These are phyloP conservation scores for Acanthiza pusilla DNA, from an alignment of 2,797 vertebrate species.

Conservation along the genomic window DNA sequence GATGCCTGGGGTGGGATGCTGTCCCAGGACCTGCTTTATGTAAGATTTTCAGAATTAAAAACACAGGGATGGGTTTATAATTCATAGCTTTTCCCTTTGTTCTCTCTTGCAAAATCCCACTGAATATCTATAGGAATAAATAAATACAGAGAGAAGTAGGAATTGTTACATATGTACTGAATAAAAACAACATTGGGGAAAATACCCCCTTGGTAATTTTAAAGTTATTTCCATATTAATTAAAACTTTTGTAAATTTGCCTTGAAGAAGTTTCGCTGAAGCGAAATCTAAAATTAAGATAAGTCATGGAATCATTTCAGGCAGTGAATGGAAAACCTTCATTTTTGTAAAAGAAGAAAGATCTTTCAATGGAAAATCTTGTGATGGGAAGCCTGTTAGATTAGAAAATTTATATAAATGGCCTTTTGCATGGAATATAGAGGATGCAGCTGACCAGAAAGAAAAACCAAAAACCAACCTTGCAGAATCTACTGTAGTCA, in stretches of 20 bases:
- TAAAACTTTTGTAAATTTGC: neutral
- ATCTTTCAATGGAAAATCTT: neutral
- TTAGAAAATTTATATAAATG: neutral
- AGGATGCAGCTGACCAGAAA: neutral
- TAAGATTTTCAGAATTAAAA: slow-evolving; percentile 8
- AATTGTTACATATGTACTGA: neutral
- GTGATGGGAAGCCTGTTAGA: neutral
- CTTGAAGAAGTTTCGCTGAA: neutral
- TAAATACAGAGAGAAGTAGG: neutral
- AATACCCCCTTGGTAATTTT: neutral
- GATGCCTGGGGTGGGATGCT: slow-evolving; percentile 32
- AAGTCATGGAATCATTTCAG: neutral
- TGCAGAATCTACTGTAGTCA: neutral
- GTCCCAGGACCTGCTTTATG: neutral
- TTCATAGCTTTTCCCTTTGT: neutral
- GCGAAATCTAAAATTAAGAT: neutral
- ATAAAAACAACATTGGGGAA: neutral
- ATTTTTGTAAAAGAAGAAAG: neutral
- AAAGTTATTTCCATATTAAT: neutral
- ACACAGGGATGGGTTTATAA: neutral
- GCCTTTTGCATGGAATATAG: neutral
- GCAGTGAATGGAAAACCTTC: neutral
- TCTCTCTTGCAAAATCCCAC: neutral
- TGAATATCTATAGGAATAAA: neutral
- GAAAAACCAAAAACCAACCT: neutral